phyloP scores from a whole-genome alignment of 2,888 invertebrate species.

The Chrysina gloriosa region DNA sequence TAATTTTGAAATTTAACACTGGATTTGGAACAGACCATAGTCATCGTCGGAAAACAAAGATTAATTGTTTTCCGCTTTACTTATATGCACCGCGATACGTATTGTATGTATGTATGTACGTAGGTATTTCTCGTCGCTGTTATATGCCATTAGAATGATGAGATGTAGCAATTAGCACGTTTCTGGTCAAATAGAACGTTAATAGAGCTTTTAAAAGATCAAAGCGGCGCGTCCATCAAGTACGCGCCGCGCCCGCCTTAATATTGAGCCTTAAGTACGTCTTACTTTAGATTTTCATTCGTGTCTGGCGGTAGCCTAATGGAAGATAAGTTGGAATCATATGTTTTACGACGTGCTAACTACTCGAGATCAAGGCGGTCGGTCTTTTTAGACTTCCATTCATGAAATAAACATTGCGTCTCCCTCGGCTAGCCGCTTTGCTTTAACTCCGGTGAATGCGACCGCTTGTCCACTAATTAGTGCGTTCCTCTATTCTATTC shows the following conservation, averaged over 20 bases:
- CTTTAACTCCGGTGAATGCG: constrained; percentile 11
- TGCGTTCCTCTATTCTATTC: constrained; percentile 1
- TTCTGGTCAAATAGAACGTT: constrained; percentile 59
- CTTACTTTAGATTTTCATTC: constrained; percentile 44
- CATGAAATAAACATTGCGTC: constrained; percentile 38
- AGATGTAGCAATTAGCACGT: constrained; percentile 59
- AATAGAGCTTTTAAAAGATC: constrained; percentile 61
- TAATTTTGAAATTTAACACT: no score
- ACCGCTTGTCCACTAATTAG: constrained; percentile 42
- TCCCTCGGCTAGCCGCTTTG: constrained; percentile 17
- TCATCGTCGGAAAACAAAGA: no score
- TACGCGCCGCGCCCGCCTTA: constrained; percentile 50
- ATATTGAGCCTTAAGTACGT: constrained; percentile 53
- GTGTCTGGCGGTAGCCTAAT: constrained; percentile 58
- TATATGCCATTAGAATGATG: constrained; percentile 34
- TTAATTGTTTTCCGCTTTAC: no score
- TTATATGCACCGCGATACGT: background rate
- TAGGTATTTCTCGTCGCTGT: no score
- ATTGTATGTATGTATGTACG: background rate
- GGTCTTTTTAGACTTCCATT: constrained; percentile 43
- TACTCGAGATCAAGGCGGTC: constrained; percentile 58
- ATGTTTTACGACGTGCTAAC: constrained; percentile 63
- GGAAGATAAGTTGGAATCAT: constrained; percentile 63
- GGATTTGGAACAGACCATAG: no score
- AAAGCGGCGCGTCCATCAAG: constrained; percentile 52